These are phyloP conservation scores for Anniella stebbinsi DNA, from an alignment of 2,797 vertebrate species.

Conservation along the genomic window DNA sequence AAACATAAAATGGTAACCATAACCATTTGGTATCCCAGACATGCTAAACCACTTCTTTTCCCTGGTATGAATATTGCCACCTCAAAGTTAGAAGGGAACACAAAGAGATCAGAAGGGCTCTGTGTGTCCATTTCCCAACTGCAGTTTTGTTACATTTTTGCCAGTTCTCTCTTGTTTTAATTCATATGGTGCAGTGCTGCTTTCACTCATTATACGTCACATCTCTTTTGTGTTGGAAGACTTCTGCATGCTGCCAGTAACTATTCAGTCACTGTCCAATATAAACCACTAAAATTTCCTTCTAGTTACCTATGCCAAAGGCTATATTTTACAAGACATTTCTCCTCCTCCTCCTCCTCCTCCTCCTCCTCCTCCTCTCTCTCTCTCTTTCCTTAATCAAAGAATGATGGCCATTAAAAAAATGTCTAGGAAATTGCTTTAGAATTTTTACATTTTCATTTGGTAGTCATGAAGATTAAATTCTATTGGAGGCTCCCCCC, in stretches of 20 bases:
- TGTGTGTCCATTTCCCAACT: neutral
- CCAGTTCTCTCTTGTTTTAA: neutral
- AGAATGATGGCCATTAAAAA: constrained; percentile 58
- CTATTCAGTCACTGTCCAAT: neutral
- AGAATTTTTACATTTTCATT: constrained; percentile 68
- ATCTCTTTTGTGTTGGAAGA: neutral
- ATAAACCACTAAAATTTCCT: constrained; percentile 10
- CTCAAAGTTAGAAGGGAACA: constrained; percentile 13
- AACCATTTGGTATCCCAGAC: neutral
- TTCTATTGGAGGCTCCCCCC: constrained; percentile 30
- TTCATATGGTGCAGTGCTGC: neutral
- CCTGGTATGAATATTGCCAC: constrained; percentile 6
- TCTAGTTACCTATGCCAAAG: constrained; percentile 12
- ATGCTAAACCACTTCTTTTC: constrained; percentile 44
- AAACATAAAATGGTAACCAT: constrained; percentile 36
- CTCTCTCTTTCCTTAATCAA: constrained; percentile 21
- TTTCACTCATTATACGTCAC: neutral
- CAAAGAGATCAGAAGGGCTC: constrained; percentile 28
- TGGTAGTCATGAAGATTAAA: constrained; percentile 62
- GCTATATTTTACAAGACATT: constrained; percentile 23
- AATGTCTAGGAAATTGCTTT: constrained; percentile 73
- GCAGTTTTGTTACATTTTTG: neutral
- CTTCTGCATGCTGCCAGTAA: neutral
- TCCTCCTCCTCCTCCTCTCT: too few relatives aligned
- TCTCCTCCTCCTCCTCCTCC: constrained; percentile 41